A percentile compares a stretch with the other conserved stretches of the same genome.
Conservation (phyloP, 2,797 vertebrate species). For the Pantherophis alleghaniensis region DNA sequence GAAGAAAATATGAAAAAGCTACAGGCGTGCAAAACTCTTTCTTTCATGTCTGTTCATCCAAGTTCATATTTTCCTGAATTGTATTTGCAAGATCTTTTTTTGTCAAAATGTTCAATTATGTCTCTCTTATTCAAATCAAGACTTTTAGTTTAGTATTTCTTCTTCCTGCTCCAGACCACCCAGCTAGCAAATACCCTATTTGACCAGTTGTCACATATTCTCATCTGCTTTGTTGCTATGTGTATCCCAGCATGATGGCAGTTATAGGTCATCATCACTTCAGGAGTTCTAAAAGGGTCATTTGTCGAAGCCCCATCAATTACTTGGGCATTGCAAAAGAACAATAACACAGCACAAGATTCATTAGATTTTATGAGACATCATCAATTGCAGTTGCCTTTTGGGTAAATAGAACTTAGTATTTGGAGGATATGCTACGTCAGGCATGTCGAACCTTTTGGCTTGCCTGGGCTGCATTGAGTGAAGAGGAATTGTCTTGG, state of each 20-base stretch:
- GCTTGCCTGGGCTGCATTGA: background rate
- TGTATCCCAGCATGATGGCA: background rate
- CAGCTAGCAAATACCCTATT: constrained; percentile 5
- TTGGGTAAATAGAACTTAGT: background rate
- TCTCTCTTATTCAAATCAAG: background rate
- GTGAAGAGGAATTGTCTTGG: background rate
- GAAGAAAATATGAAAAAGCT: background rate
- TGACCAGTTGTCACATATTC: constrained; percentile 19
- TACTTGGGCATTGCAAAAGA: constrained; percentile 38
- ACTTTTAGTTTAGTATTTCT: background rate
- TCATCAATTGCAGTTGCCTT: background rate
- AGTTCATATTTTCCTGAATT: background rate
- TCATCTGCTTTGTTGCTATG: background rate
- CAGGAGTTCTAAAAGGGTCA: constrained; percentile 30
- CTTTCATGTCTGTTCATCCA: background rate
- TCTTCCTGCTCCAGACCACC: constrained; percentile 28
- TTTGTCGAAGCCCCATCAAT: constrained; percentile 15
- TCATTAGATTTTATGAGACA: constrained; percentile 20
- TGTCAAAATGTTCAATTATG: background rate
- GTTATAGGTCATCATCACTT: background rate
- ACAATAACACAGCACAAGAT: background rate
- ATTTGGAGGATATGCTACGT: background rate
- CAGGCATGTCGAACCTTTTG: background rate
- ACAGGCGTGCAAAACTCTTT: background rate
- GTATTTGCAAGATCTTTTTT: background rate